Evolutionary conservation across 92 coral and sea anemone species (phyloP).

Genomic region (Parazoanthus atlanticus): DNA sequence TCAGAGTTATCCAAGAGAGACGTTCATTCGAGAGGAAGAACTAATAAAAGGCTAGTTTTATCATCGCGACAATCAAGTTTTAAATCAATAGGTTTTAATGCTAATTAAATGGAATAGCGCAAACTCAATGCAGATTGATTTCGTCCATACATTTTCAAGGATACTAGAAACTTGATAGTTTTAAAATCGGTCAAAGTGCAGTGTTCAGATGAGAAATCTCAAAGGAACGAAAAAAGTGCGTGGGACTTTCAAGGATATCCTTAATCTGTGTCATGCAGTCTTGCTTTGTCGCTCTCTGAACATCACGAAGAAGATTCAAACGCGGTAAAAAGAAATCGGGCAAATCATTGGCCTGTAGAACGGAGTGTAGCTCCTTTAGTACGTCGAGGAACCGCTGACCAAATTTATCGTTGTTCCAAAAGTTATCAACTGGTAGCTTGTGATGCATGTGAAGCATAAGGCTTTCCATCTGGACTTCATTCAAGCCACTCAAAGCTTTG

Average conservation of each 20-base stretch:
- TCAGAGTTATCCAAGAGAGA: too few relatives aligned
- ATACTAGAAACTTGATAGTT: neutral
- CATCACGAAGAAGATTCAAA: conserved; percentile 68
- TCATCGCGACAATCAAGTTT: too few relatives aligned
- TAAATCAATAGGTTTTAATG: too few relatives aligned
- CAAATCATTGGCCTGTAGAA: conserved; percentile 39
- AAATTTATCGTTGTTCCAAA: conserved; percentile 74
- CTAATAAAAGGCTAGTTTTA: too few relatives aligned
- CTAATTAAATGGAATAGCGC: neutral
- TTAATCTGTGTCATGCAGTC: conserved; percentile 45
- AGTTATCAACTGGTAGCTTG: conserved; percentile 58
- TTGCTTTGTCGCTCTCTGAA: conserved; percentile 52
- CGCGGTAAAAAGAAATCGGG: conserved; percentile 63
- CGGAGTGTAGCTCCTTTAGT: conserved; percentile 51
- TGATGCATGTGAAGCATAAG: conserved; percentile 55
- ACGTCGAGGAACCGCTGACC: conserved; percentile 69
- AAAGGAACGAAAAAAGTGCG: conserved; percentile 44
- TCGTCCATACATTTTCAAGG: too few relatives aligned
- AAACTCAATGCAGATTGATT: neutral
- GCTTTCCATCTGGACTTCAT: conserved; percentile 57
- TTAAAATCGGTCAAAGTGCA: conserved; percentile 17
- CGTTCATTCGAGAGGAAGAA: too few relatives aligned
- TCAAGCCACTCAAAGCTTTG: conserved; percentile 41
- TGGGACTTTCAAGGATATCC: conserved; percentile 56
- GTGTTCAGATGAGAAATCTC: conserved; percentile 47